phyloP scores from a whole-genome alignment of 2,113 vertebrate species.

The Octodon degus region DNA sequence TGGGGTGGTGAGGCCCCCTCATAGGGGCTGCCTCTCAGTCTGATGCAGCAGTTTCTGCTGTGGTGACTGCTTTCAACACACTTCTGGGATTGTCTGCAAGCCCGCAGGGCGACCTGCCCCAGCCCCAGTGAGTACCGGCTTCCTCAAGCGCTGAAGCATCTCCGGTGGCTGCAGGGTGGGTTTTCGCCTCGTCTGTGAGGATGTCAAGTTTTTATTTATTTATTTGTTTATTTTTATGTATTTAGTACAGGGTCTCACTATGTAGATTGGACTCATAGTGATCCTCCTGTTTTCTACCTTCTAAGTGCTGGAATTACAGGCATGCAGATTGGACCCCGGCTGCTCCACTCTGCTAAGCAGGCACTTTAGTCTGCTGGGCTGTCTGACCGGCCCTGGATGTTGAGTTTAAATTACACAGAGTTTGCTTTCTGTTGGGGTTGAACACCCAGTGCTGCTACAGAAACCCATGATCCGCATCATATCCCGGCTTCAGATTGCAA shows the following conservation, averaged over 20 bases:
- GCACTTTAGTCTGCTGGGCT: no score
- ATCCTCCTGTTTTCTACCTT: no score
- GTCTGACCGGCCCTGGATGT: no score
- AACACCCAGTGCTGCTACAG: not conserved
- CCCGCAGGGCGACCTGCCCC: not conserved
- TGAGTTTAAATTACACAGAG: not conserved
- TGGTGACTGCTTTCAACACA: constrained; percentile 56
- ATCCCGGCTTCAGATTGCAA: not conserved
- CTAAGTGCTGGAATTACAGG: no score
- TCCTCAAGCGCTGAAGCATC: not conserved
- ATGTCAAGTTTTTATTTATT: no score
- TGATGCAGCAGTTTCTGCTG: constrained; percentile 62
- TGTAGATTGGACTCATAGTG: no score
- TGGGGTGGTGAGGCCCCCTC: rapidly evolving
- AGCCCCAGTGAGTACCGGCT: not conserved
- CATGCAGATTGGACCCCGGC: no score
- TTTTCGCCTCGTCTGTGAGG: not conserved
- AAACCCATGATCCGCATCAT: not conserved
- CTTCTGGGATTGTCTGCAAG: constrained; percentile 60
- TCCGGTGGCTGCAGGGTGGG: not conserved
- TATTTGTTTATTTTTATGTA: no score
- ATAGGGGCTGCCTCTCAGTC: not conserved
- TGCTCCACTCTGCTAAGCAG: no score
- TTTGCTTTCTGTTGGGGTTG: not conserved
- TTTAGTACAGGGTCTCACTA: no score